These are phyloP conservation scores for Phycodurus eques DNA, from an alignment of 2,113 vertebrate species.

Conservation along the genomic window DNA sequence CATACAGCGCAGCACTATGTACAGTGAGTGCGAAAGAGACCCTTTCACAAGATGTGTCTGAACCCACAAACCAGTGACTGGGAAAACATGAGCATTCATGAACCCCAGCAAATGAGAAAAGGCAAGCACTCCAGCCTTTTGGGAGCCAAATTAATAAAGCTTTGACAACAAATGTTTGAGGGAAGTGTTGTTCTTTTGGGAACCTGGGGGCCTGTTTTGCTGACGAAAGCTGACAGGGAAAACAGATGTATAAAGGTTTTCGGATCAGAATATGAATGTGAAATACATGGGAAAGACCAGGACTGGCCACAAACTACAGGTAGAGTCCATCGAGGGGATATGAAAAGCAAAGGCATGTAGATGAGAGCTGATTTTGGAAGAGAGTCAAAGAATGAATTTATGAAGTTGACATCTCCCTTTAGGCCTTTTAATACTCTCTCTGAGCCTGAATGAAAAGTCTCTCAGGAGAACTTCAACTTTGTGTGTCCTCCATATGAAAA, in stretches of 20 bases:
- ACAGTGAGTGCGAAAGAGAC: neutral
- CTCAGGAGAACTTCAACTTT: constrained; percentile 45
- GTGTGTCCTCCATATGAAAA: constrained; percentile 19
- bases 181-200: constrained; percentile 23
- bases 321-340: neutral
- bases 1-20: constrained; percentile 8
- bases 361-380: constrained; percentile 20
- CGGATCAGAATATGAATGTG: neutral
- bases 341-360: constrained; percentile 8
- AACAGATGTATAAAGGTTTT: neutral
- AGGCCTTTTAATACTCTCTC: constrained; percentile 28
- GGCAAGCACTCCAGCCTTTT: constrained; percentile 8
- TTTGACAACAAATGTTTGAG: constrained; percentile 38
- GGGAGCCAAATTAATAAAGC: constrained; percentile 49
- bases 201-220: constrained; percentile 37
- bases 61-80: constrained; percentile 45
- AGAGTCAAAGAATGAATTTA: constrained; percentile 5
- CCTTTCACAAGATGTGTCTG: constrained; percentile 39
- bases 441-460: constrained; percentile 18
- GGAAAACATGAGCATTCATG: constrained; percentile 52
- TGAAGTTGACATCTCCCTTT: constrained; percentile 21
- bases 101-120: constrained; percentile 40
- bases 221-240: constrained; percentile 27
- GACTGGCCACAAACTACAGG: neutral
- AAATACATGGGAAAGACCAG: constrained; percentile 1